Evolutionary conservation across 2,888 invertebrate species (phyloP).

Genomic region (Mallateleia sp.): DNA sequence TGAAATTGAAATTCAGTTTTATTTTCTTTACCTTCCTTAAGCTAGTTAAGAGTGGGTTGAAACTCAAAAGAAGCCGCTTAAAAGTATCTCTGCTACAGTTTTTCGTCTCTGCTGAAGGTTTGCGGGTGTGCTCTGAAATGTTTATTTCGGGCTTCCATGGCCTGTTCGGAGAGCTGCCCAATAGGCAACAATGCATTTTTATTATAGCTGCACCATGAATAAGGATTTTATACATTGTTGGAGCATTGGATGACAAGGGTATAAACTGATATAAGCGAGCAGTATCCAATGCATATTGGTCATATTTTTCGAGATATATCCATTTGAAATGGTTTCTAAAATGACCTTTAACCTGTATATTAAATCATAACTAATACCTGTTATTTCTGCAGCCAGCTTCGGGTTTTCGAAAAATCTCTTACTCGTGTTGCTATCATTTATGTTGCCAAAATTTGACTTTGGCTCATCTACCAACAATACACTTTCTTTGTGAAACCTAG

Average conservation of each 20-base stretch:
- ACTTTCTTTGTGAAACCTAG: conserved; percentile 78
- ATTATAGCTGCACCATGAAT: conserved; percentile 75
- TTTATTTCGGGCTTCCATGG: background rate
- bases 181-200: conserved; percentile 80
- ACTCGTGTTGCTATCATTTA: conserved; percentile 81
- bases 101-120: no score
- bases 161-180: conserved; percentile 60
- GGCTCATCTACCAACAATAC: conserved; percentile 84
- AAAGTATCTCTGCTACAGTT: no score
- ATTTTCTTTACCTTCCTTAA: no score
- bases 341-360: conserved; percentile 83
- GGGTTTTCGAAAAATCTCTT: conserved; percentile 85
- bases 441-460: conserved; percentile 84
- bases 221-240: conserved; percentile 81
- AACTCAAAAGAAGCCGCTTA: no score
- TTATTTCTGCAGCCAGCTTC: conserved; percentile 83
- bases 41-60: no score
- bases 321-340: conserved; percentile 70
- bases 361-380: conserved; percentile 81
- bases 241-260: conserved; percentile 81
- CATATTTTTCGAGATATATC: no score
- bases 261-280: conserved; percentile 48
- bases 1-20: no score
- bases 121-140: no score
- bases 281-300: background rate